Conservation (phyloP, 1,140 invertebrate species). For the Sminthurides bifidus region DNA sequence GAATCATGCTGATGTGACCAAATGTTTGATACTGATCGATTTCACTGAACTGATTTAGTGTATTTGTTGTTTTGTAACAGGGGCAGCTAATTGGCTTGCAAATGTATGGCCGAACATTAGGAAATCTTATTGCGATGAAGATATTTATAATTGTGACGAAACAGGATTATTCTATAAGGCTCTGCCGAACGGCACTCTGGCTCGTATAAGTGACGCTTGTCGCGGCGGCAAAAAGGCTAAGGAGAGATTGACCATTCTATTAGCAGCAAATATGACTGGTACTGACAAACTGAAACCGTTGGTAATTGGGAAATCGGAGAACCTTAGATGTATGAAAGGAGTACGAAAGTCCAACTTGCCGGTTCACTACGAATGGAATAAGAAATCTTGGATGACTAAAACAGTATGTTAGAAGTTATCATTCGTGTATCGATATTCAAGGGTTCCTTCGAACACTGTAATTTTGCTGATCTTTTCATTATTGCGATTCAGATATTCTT, state of each 20-base stretch:
- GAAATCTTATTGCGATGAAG: conserved; percentile 1
- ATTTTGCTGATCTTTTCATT: neutral
- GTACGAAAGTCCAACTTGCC: conserved; percentile 19
- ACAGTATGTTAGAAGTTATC: neutral
- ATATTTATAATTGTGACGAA: conserved; percentile 36
- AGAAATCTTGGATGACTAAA: conserved; percentile 35
- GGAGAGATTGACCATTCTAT: conserved; percentile 35
- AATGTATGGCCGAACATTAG: conserved; percentile 5
- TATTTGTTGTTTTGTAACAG: too few species aligned
- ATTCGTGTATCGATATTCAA: neutral
- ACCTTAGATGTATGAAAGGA: conserved; percentile 33
- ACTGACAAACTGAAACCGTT: conserved; percentile 33
- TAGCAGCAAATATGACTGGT: conserved; percentile 34
- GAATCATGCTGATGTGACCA: too few species aligned
- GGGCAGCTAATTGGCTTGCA: conserved; percentile 8
- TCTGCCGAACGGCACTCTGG: conserved; percentile 30
- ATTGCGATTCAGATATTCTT: neutral
- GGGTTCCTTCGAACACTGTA: neutral
- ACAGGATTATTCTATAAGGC: conserved; percentile 34
- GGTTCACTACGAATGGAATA: conserved; percentile 26
- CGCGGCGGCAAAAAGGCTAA: conserved; percentile 30
- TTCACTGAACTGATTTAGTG: too few species aligned
- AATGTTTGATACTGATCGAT: too few species aligned
- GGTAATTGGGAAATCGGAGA: conserved; percentile 32
- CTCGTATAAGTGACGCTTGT: conserved; percentile 27